These are phyloP conservation scores for Apantesis nais DNA, from an alignment of 2,888 invertebrate species.

Conservation along the genomic window DNA sequence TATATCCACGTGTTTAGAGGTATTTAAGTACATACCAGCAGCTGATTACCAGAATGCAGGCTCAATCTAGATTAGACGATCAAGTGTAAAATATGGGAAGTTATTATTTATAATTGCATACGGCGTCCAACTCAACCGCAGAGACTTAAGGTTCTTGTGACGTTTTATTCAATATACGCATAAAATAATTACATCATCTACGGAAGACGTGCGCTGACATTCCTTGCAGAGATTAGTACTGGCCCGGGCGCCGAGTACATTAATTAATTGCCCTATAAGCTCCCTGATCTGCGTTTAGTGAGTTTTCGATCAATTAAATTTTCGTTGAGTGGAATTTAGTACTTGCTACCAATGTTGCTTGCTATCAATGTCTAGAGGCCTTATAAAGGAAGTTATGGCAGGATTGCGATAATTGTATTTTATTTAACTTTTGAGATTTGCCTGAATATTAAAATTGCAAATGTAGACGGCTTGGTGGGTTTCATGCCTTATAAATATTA, in stretches of 20 bases:
- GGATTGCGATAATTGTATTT: conserved; percentile 5
- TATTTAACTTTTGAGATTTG: neutral
- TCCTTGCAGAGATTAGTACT: conserved; percentile 40
- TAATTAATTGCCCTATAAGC: conserved; percentile 52
- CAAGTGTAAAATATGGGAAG: neutral
- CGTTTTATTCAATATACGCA: conserved; percentile 22
- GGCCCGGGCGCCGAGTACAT: conserved; percentile 33
- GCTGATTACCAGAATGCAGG: neutral
- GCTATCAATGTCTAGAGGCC: neutral
- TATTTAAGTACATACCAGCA: neutral
- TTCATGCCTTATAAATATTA: neutral
- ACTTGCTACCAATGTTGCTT: conserved; percentile 1
- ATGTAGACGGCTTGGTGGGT: neutral
- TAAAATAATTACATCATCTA: conserved; percentile 24
- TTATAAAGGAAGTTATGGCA: neutral
- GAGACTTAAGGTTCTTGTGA: neutral
- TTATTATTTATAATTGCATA: neutral
- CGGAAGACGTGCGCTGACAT: conserved; percentile 43
- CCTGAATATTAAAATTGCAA: neutral
- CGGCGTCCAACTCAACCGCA: neutral
- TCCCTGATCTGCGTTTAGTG: conserved; percentile 43
- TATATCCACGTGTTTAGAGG: too few relatives aligned
- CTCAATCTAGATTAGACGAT: neutral
- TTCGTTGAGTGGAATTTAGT: conserved; percentile 37
- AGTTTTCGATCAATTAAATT: conserved; percentile 45